Evolutionary conservation across 2,113 vertebrate genomes (phyloP).

Genomic region (Psilopsiagon aurifrons): DNA sequence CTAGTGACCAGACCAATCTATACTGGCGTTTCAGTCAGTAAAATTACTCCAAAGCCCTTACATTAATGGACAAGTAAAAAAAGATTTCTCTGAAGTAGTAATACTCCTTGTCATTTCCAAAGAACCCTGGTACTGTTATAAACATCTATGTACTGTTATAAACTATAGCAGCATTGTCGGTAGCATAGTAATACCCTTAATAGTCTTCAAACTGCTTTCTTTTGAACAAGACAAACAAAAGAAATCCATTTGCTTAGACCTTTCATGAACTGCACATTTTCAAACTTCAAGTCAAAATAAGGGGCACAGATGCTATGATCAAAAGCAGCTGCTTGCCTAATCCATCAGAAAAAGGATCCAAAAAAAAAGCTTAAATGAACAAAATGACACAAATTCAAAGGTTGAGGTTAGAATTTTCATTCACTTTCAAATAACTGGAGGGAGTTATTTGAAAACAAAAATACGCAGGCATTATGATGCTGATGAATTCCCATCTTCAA

Average conservation of each 20-base stretch:
- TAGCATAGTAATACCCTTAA: background rate
- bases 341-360: conserved; percentile 14
- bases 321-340: conserved; percentile 38
- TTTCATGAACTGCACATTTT: background rate
- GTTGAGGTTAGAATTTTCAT: background rate
- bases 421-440: background rate
- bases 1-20: background rate
- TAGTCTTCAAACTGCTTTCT: background rate
- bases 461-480: background rate
- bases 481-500: background rate
- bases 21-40: background rate
- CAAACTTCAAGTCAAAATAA: conserved; percentile 20
- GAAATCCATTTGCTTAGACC: conserved; percentile 8
- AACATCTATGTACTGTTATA: background rate
- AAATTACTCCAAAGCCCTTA: background rate
- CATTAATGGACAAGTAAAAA: background rate
- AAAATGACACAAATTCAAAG: background rate
- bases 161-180: background rate
- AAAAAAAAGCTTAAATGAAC: background rate
- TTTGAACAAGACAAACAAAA: conserved; percentile 3
- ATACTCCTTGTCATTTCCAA: background rate
- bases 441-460: background rate
- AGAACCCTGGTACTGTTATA: background rate
- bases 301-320: background rate
- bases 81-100: background rate